These are phyloP conservation scores for Dexiosoma caninum DNA, from an alignment of 2,888 invertebrate genomes.

Conservation along the genomic window DNA sequence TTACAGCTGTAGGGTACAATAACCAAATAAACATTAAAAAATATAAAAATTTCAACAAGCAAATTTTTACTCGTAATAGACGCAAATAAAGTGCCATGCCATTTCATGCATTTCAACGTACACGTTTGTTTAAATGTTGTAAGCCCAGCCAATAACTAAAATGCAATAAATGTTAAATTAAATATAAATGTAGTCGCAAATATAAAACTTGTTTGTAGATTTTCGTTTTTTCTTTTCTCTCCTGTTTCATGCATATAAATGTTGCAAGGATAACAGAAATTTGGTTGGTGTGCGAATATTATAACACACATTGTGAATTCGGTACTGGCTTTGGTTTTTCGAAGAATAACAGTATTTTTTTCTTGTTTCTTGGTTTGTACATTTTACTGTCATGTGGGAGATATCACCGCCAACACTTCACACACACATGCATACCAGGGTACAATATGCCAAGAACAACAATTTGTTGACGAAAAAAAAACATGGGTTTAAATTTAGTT, in stretches of 20 bases:
- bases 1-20: background rate
- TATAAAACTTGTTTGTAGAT: background rate
- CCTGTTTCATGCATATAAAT: background rate
- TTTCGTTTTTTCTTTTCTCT: background rate
- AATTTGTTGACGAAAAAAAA: background rate
- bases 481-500: too few relatives aligned
- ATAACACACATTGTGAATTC: conserved; percentile 19
- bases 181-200: conserved; percentile 11
- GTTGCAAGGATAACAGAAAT: conserved; percentile 2
- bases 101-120: background rate
- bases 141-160: conserved; percentile 1
- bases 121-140: background rate
- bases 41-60: background rate
- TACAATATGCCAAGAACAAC: background rate
- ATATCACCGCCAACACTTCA: conserved; percentile 44
- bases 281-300: background rate
- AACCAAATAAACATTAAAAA: background rate
- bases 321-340: conserved; percentile 8
- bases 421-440: background rate
- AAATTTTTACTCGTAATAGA: background rate
- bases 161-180: conserved; percentile 34
- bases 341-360: conserved; percentile 2
- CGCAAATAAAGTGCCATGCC: background rate
- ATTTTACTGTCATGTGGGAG: conserved; percentile 31
- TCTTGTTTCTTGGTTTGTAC: background rate